phyloP scores from a whole-genome alignment of 2,888 invertebrate genomes.

The Tineola bisselliella region DNA sequence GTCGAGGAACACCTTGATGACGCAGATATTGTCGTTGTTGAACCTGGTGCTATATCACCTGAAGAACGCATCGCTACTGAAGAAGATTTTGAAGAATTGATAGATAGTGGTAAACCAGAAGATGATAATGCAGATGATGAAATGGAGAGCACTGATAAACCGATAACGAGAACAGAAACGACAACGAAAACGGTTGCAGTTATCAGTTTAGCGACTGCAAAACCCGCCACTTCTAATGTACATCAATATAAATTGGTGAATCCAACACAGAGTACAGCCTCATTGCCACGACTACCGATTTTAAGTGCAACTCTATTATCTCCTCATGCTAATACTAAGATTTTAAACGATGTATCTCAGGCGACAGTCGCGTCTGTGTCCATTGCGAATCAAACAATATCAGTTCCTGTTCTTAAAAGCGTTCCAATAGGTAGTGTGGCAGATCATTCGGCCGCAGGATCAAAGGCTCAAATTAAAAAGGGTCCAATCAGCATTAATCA shows the following conservation, averaged over 20 bases:
- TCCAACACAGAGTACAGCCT: conserved; percentile 28
- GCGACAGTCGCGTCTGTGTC: conserved; percentile 67
- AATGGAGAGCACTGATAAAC: conserved; percentile 31
- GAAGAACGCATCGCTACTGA: conserved; percentile 73
- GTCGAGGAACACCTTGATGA: conserved; percentile 55
- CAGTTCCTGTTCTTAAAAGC: conserved; percentile 57
- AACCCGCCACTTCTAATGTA: conserved; percentile 42
- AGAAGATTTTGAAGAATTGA: conserved; percentile 73
- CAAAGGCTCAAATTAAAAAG: conserved; percentile 43
- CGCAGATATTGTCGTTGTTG: conserved; percentile 72
- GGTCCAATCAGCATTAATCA: conserved; percentile 46
- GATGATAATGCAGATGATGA: conserved; percentile 51
- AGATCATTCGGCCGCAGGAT: conserved; percentile 27
- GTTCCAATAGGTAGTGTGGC: conserved; percentile 41
- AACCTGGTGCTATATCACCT: conserved; percentile 68
- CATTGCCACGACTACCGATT: conserved; percentile 46
- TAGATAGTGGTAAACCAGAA: conserved; percentile 70
- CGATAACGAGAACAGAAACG: conserved; percentile 60
- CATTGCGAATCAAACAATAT: conserved; percentile 62
- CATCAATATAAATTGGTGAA: conserved; percentile 59
- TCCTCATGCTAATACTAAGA: conserved; percentile 51
- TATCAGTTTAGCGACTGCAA: conserved; percentile 56
- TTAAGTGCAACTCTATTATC: conserved; percentile 43
- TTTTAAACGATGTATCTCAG: conserved; percentile 66
- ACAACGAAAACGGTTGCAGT: conserved; percentile 65